Evolutionary conservation across 2,888 invertebrate species (phyloP).

Genomic region (Drosophila helvetica): DNA sequence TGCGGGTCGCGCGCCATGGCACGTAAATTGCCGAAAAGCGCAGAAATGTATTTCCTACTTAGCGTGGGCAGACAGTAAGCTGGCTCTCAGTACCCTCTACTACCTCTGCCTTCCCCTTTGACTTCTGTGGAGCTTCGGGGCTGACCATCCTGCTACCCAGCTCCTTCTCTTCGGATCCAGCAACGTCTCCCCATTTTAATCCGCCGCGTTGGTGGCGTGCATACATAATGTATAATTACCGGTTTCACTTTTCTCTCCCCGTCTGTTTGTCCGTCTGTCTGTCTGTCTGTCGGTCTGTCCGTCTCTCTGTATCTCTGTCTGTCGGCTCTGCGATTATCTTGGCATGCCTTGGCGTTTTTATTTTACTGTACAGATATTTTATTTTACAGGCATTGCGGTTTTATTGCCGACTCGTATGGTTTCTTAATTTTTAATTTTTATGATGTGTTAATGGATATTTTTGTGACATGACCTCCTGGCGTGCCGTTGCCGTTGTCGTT

Average conservation of each 20-base stretch:
- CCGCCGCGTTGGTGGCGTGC: constrained; percentile 75
- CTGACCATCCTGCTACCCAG: constrained; percentile 65
- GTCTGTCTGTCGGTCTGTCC: not conserved
- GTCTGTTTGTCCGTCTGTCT: not conserved
- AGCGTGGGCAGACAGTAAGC: constrained; percentile 62
- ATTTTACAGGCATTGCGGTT: constrained; percentile 63
- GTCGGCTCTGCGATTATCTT: constrained; percentile 63
- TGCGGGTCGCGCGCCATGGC: constrained; percentile 64
- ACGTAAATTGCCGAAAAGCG: constrained; percentile 70
- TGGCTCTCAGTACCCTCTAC: constrained; percentile 9
- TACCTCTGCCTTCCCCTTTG: constrained; percentile 1
- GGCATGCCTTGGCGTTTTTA: constrained; percentile 70
- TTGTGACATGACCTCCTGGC: constrained; percentile 78
- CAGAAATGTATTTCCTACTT: constrained; percentile 68
- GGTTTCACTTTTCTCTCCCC: constrained; percentile 72
- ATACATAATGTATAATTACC: constrained; percentile 79
- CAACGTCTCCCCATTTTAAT: constrained; percentile 56
- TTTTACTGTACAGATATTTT: constrained; percentile 35
- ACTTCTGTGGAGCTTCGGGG: constrained; percentile 41
- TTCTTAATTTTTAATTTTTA: constrained; percentile 77
- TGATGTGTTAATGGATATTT: constrained; percentile 80
- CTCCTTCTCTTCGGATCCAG: constrained; percentile 34
- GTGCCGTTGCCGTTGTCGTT: constrained; percentile 60
- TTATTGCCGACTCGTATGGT: constrained; percentile 66
- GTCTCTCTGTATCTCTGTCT: not conserved